A percentile compares a stretch with the other conserved stretches of the same genome.
Conservation (phyloP, 2,888 invertebrate species). For the Sphinx pinastri region DNA sequence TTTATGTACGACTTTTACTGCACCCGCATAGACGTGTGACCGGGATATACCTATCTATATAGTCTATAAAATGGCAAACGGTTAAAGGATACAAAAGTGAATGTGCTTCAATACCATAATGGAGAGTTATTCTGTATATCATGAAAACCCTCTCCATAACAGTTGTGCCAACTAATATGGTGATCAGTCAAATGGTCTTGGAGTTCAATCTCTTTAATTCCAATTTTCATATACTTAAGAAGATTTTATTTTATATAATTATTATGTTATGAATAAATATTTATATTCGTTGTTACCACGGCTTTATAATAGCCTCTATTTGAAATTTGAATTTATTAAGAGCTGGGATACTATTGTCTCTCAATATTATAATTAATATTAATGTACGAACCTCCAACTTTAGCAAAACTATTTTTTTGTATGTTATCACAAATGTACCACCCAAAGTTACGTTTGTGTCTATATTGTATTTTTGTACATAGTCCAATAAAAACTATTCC, state of each 20-base stretch:
- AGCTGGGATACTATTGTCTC: neutral
- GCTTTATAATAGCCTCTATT: neutral
- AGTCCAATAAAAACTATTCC: conserved; percentile 33
- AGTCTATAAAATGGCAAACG: too few species aligned
- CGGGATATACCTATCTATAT: too few species aligned
- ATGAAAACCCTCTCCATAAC: too few species aligned
- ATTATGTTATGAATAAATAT: neutral
- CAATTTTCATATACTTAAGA: neutral
- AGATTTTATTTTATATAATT: neutral
- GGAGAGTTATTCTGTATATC: too few species aligned
- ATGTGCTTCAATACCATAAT: too few species aligned
- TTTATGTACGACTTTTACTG: too few species aligned
- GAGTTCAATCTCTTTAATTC: too few species aligned
- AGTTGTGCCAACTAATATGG: too few species aligned
- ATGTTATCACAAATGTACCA: neutral
- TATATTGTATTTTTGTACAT: conserved; percentile 37
- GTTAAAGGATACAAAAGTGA: too few species aligned
- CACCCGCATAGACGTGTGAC: too few species aligned
- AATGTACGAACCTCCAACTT: neutral
- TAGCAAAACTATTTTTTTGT: neutral
- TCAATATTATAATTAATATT: neutral
- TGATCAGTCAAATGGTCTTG: too few species aligned
- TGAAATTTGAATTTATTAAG: neutral
- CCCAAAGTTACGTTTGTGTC: conserved; percentile 8
- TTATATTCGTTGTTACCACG: neutral